A percentile compares a stretch with the other conserved stretches of the same genome.
phyloP scores from a whole-genome alignment of 2,797 vertebrate genomes.

The Sebastes hopkinsi region DNA sequence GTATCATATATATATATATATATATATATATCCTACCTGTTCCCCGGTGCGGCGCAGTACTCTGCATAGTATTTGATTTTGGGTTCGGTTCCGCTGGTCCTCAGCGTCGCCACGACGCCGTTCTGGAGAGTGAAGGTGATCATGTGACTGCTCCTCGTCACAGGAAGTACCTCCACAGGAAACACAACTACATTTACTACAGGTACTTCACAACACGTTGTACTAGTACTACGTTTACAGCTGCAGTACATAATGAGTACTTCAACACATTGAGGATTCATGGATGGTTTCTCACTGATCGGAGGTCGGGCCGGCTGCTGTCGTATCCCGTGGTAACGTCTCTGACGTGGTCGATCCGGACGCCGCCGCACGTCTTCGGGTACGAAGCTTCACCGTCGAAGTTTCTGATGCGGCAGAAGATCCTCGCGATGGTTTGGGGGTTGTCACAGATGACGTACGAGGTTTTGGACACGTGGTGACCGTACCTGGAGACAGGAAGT shows the following conservation, averaged over 20 bases:
- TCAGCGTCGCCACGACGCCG: slow-evolving; percentile 91
- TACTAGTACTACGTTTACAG: too few species aligned
- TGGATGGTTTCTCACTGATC: slow-evolving; percentile 40
- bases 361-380: slow-evolving; percentile 83
- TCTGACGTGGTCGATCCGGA: slow-evolving; percentile 83
- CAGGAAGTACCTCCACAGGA: slow-evolving; percentile 86
- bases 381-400: slow-evolving; percentile 83
- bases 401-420: slow-evolving; percentile 90
- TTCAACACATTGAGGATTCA: not conserved
- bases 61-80: slow-evolving; percentile 98
- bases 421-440: slow-evolving; percentile 86
- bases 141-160: slow-evolving; percentile 93
- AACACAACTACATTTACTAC: not conserved
- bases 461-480: slow-evolving; percentile 91
- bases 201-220: not conserved
- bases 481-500: slow-evolving; percentile 85
- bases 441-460: slow-evolving; percentile 94
- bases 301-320: slow-evolving; percentile 85
- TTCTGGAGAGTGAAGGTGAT: slow-evolving; percentile 94
- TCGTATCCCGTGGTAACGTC: slow-evolving; percentile 94
- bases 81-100: slow-evolving; percentile 96
- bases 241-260: too few species aligned
- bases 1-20: too few species aligned
- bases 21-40: slow-evolving; percentile 71
- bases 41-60: slow-evolving; percentile 86